A percentile compares a stretch with the other conserved stretches of the same genome.
Conservation (phyloP, 2,113 vertebrate genomes). For the Montifringilla adamsi region DNA sequence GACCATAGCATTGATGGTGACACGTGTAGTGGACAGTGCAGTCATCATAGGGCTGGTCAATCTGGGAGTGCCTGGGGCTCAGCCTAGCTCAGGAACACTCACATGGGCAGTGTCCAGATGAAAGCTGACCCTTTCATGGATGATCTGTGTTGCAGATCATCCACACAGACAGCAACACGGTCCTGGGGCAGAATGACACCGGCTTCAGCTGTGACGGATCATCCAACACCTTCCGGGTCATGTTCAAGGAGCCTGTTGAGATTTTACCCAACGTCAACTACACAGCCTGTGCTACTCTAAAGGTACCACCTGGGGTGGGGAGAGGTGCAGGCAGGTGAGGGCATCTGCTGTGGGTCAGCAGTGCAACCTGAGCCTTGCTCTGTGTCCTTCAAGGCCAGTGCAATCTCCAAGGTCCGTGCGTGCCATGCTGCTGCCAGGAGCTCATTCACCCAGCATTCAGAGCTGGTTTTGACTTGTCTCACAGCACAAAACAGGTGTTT, state of each 20-base stretch:
- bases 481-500: fast-evolving
- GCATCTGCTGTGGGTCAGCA: neutral
- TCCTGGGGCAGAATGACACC: constrained; percentile 95
- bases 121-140: neutral
- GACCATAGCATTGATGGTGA: fast-evolving
- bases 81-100: neutral
- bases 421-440: neutral
- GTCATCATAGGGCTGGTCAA: fast-evolving
- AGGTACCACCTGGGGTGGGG: constrained; percentile 70
- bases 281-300: constrained; percentile 92
- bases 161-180: constrained; percentile 96
- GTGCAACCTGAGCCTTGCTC: neutral
- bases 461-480: neutral
- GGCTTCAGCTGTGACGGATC: constrained; percentile 97
- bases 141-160: constrained; percentile 81
- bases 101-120: neutral
- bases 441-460: fast-evolving
- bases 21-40: fast-evolving
- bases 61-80: neutral
- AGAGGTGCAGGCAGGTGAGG: too few relatives aligned
- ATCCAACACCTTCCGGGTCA: constrained; percentile 93
- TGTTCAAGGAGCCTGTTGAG: constrained; percentile 98
- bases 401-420: neutral
- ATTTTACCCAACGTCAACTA: constrained; percentile 96
- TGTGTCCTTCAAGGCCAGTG: fast-evolving